These are phyloP conservation scores for Hippoglossus stenolepis DNA, from an alignment of 2,113 vertebrate genomes.

Conservation along the genomic window DNA sequence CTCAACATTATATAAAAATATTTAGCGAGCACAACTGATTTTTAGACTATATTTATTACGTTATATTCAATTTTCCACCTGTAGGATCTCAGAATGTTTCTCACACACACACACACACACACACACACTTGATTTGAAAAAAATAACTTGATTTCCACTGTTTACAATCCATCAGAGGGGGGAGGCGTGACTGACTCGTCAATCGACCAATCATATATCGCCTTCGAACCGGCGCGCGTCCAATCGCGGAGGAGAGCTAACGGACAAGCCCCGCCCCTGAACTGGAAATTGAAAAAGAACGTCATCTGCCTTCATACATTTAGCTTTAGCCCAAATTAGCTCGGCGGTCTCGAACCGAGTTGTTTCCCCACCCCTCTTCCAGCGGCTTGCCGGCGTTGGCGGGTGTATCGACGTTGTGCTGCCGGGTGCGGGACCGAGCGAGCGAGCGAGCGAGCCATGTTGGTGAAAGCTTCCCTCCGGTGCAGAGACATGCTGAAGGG, in stretches of 20 bases:
- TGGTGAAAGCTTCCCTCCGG: slow-evolving; percentile 60
- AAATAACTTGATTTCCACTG: not conserved
- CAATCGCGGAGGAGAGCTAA: slow-evolving; percentile 51
- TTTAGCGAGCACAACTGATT: no score
- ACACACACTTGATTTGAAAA: no score
- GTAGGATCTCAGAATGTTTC: no score
- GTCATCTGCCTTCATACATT: slow-evolving; percentile 80
- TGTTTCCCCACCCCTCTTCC: slow-evolving; percentile 5
- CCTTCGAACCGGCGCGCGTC: slow-evolving; percentile 15
- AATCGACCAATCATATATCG: slow-evolving; percentile 47
- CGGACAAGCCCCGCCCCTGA: slow-evolving; percentile 11
- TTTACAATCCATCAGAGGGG: slow-evolving; percentile 26
- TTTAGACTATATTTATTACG: no score
- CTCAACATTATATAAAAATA: no score
- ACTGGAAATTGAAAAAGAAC: slow-evolving; percentile 72
- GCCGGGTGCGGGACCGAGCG: not conserved
- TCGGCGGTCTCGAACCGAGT: slow-evolving; percentile 18
- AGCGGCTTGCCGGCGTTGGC: not conserved
- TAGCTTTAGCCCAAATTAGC: slow-evolving; percentile 79
- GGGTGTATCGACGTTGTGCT: slow-evolving; percentile 7
- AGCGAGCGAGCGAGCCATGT: slow-evolving; percentile 76
- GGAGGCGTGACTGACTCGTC: slow-evolving; percentile 41
- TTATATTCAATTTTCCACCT: no score
- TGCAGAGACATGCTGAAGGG: slow-evolving; percentile 74
- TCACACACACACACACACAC: no score